Evolutionary conservation across 2,888 invertebrate genomes (phyloP), one percentile per base, ranked within the genome.

Genomic region (Erannis defoliaria): DNA sequence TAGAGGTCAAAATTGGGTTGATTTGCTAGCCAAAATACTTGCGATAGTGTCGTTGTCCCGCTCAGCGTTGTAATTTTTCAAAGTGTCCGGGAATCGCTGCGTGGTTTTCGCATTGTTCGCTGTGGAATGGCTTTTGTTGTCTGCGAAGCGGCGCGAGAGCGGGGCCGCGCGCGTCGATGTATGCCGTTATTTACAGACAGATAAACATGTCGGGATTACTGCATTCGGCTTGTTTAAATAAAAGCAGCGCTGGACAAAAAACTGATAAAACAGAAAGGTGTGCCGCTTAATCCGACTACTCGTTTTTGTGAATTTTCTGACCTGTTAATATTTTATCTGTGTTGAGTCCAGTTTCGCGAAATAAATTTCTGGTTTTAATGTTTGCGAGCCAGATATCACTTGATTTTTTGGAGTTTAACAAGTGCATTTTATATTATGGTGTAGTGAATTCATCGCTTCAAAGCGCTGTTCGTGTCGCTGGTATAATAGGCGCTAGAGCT

Each of bases 191-290:
- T 58, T 57, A 67, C 64, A 55, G 51, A 49, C 45, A 56, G 62
- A 70, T 68, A 68, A 68, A 64, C 64, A 63, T 63, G 68, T 62
- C 63, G 56, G 62, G 64, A 60, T 67, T 60, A 70, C 66, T 45
- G 65, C 61, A 46, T 8, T 40, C 59, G 67, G 50, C 46, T 64
- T 62, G 54, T 55, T 67, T 64, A 64, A 64, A 62, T 61, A 56
- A 64, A 67, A 61, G 53, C 55, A 54, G 55, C 57, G 33, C 26
- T 45, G 51, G 48, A 64, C 12, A 14, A 21, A 62, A 43, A 51
- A 49, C 38, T 46, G 40, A 67, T 58, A 45, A 58, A 60, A 50
- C 46, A 42, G 53, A 55, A 64, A 59, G 58, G 42, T 60, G 42
- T 51, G 45, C 54, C 50, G 35, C 55, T 58, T 70, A 68, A 65